Base-by-base conservation (phyloP, 2,888 invertebrate genomes). In the Agrochola macilenta region DNA sequence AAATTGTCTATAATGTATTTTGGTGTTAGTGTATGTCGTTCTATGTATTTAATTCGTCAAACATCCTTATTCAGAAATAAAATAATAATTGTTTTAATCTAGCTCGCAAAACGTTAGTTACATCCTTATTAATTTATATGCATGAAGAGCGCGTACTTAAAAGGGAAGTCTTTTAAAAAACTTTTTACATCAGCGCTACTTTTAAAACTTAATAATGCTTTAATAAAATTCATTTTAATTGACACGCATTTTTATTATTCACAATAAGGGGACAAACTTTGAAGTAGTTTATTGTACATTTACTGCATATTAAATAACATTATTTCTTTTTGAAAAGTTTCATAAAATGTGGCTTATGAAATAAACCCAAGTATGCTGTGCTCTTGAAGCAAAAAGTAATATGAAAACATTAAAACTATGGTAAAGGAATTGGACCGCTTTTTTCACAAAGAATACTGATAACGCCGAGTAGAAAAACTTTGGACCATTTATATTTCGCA, bases 301-400 rank as follows among this genome's bases (percentile, higher is more conserved):
- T 23, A 54, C 57, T 74, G 83, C 39, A 79, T 81, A 64, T 23
- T 74, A 43, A 83, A 64, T 83, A 0, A 17, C 43, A 12, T 17
- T 7, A 0, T 49, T 63, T 60, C 11, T 54, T 52, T n/a, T 20
- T 17, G 9, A n/a, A 14, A 20, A 17, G 5, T 26, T 64, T 58
- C 35, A 11, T 43, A 5, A 35, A 78, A 14, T 52, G 26, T 14
- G 1, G 9, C 46, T 30, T 30, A 68, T 5, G 26, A 46, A 1
- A 5, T 9, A n/a, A 63, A 20, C 4, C 46, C 20, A 20, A n/a
- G 9, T 26, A 57, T 11, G 26, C 1, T 12, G 71, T 26, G 9
- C 17, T 35, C 11, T 74, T 23, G 5, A 1, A n/a, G 11, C 17
- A 46, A 46, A 76, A 43, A 49, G 8, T 11, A 23, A 11, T 26